These are phyloP conservation scores for Argya squamiceps DNA, from an alignment of 2,797 vertebrate genomes.

Conservation along the genomic window DNA sequence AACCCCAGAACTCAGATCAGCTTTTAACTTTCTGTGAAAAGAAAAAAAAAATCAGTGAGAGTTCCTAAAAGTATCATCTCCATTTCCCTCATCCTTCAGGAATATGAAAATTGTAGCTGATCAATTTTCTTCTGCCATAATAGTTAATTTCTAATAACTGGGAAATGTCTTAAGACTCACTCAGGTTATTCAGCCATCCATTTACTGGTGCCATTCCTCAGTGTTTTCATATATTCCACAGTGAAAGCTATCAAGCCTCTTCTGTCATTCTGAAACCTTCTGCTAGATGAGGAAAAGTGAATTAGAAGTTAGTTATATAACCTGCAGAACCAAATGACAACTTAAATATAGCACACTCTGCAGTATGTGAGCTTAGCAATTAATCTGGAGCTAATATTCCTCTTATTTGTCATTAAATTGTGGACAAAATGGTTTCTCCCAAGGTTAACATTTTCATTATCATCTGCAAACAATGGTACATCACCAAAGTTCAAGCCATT, in stretches of 20 bases:
- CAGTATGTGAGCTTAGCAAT: not conserved
- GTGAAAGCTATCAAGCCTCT: not conserved
- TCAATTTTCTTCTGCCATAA: not conserved
- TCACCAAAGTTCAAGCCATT: conserved; percentile 19
- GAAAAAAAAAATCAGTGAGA: not conserved
- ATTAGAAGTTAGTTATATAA: conserved; percentile 20
- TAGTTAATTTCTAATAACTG: conserved; percentile 11
- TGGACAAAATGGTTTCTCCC: conserved; percentile 18
- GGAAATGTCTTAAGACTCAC: not conserved
- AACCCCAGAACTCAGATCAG: not conserved
- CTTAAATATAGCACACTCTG: not conserved
- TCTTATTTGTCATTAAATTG: conserved; percentile 51
- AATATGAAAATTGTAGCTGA: not conserved
- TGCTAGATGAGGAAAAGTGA: not conserved
- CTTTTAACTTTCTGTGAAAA: not conserved
- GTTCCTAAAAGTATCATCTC: not conserved
- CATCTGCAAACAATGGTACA: not conserved
- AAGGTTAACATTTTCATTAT: conserved; percentile 54
- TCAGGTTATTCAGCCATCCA: not conserved
- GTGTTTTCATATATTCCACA: not conserved
- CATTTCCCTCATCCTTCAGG: not conserved
- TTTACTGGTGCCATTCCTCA: not conserved
- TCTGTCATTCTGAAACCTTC: conserved; percentile 12
- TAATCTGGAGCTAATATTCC: conserved; percentile 5
- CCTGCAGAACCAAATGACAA: not conserved